Percentiles rank a stretch among this genome's conserved stretches.
Evolutionary conservation across 1,140 invertebrate genomes (phyloP).

Genomic region (Orchesella cincta): DNA sequence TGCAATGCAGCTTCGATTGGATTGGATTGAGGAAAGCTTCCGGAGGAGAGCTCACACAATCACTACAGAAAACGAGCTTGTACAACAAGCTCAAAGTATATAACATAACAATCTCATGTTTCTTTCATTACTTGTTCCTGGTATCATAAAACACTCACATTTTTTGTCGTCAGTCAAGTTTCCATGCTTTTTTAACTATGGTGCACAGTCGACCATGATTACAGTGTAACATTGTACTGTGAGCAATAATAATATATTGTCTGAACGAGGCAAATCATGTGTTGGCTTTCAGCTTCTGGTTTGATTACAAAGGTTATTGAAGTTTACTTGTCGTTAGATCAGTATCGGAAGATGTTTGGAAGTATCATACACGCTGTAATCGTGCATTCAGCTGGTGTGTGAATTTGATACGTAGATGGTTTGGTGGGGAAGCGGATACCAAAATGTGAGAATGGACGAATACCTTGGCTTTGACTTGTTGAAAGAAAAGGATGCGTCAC

Average conservation of each 20-base stretch:
- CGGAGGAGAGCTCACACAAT: background rate
- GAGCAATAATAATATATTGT: background rate
- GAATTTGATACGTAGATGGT: no score
- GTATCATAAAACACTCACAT: background rate
- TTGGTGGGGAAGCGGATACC: no score
- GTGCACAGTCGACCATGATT: background rate
- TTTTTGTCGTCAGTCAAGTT: background rate
- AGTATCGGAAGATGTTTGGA: no score
- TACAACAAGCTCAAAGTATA: no score
- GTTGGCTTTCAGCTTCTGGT: background rate
- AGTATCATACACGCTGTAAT: no score
- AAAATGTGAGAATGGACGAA: no score
- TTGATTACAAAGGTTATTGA: constrained; percentile 11
- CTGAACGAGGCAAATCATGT: background rate
- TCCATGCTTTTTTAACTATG: background rate
- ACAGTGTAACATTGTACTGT: background rate
- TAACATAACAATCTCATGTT: no score
- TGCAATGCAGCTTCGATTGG: no score
- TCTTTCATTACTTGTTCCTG: background rate
- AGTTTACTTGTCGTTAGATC: background rate
- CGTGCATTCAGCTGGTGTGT: no score
- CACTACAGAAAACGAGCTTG: no score
- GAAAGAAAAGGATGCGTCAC: no score
- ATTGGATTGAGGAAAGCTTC: background rate
- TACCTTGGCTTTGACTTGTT: no score